phyloP scores from a whole-genome alignment of 2,797 vertebrate genomes.

The Myotis myotis region DNA sequence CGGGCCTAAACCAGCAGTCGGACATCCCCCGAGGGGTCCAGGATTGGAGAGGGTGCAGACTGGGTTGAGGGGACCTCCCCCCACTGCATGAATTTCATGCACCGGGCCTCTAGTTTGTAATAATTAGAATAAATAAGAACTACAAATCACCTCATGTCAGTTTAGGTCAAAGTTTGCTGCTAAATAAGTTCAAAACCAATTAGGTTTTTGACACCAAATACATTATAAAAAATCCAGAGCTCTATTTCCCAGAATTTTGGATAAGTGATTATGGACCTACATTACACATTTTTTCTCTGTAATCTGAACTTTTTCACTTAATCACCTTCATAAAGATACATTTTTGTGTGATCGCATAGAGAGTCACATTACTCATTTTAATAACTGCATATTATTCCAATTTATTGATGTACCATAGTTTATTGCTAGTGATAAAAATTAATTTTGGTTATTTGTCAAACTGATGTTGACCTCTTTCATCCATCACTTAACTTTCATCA shows the following conservation, averaged over 20 bases:
- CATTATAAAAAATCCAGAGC: not conserved
- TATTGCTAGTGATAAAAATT: slow-evolving; percentile 69
- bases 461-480: slow-evolving; percentile 53
- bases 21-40: too few relatives aligned
- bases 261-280: not conserved
- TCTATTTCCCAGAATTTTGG: not conserved
- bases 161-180: not conserved
- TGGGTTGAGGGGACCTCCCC: too few relatives aligned
- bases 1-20: too few relatives aligned
- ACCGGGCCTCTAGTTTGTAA: not conserved
- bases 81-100: too few relatives aligned
- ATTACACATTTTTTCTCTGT: not conserved
- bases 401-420: slow-evolving; percentile 51
- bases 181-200: not conserved
- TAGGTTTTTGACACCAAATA: not conserved
- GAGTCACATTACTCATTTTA: slow-evolving; percentile 49
- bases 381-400: slow-evolving; percentile 44
- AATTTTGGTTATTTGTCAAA: slow-evolving; percentile 52
- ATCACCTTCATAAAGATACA: not conserved
- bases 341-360: not conserved
- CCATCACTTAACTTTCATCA: slow-evolving; percentile 29
- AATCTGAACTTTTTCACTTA: slow-evolving; percentile 19
- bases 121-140: not conserved
- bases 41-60: too few relatives aligned
- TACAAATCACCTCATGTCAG: not conserved